Conservation (phyloP, 2,797 vertebrate genomes). For the Crax fasciolata region DNA sequence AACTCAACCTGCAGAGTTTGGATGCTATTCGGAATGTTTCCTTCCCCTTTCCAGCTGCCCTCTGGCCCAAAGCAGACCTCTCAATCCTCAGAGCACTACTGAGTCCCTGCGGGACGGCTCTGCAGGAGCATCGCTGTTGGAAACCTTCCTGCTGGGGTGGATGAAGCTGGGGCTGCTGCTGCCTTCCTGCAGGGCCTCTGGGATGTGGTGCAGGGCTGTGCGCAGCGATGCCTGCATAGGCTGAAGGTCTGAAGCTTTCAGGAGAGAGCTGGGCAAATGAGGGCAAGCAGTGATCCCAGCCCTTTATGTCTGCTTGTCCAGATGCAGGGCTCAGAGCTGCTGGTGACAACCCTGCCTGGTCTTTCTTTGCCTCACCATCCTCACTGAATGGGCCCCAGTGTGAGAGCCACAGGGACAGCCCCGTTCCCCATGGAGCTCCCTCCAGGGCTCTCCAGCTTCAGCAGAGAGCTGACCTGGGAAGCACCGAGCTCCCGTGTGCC, state of each 20-base stretch:
- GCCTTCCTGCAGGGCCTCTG: neutral
- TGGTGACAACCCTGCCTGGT: neutral
- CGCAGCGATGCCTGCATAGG: neutral
- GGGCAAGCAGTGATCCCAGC: neutral
- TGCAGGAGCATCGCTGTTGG: neutral
- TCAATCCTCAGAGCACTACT: neutral
- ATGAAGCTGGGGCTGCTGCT: neutral
- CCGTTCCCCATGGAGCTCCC: neutral
- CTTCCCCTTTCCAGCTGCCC: neutral
- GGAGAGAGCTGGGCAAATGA: neutral
- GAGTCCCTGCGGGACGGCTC: neutral
- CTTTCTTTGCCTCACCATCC: neutral
- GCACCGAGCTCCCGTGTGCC: neutral
- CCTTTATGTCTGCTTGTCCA: neutral
- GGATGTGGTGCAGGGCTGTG: neutral
- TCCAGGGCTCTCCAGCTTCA: too few relatives aligned
- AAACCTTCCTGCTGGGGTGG: neutral
- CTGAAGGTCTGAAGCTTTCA: neutral
- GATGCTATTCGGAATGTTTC: neutral
- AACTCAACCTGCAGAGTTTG: neutral
- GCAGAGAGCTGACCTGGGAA: too few relatives aligned
- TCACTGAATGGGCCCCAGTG: neutral
- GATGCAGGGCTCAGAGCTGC: neutral
- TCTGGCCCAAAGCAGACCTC: neutral
- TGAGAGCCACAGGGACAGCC: neutral